Percentiles rank a stretch among this genome's conserved stretches.
Conservation (phyloP, 2,888 invertebrate species). For the Notodonta ziczac region DNA sequence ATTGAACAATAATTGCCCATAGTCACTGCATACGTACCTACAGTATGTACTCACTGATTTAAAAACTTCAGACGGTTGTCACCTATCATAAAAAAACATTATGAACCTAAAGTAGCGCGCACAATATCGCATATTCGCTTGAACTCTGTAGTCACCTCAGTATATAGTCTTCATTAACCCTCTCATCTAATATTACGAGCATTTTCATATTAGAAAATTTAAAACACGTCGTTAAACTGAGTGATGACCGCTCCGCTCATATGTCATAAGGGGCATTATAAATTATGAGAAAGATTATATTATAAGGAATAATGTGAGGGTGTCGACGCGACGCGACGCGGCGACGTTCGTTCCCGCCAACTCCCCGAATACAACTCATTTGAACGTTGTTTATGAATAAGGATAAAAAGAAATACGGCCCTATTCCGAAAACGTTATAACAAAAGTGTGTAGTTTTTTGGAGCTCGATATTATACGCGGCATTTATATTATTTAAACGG, state of each 20-base stretch:
- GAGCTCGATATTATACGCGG: constrained; percentile 8
- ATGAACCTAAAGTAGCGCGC: neutral
- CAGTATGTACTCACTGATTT: too few relatives aligned
- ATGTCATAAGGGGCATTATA: constrained; percentile 47
- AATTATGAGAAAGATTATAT: constrained; percentile 51
- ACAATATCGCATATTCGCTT: neutral
- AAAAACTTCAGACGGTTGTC: too few relatives aligned
- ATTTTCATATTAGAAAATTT: constrained; percentile 34
- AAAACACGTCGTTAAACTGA: constrained; percentile 53
- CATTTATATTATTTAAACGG: constrained; percentile 15
- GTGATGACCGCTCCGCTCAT: constrained; percentile 36
- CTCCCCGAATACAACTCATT: constrained; percentile 44
- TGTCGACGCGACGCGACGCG: constrained; percentile 39
- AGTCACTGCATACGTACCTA: too few relatives aligned
- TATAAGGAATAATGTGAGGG: constrained; percentile 43
- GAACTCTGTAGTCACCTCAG: neutral
- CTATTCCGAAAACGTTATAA: constrained; percentile 41
- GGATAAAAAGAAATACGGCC: constrained; percentile 47
- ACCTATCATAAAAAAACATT: neutral
- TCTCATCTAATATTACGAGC: constrained; percentile 22
- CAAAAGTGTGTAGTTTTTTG: constrained; percentile 31
- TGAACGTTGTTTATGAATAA: constrained; percentile 49
- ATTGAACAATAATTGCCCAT: too few relatives aligned
- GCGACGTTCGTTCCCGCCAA: constrained; percentile 10
- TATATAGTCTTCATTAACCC: neutral